Conservation (phyloP, 1,140 invertebrate genomes). For the Cardiocondyla obscurior region DNA sequence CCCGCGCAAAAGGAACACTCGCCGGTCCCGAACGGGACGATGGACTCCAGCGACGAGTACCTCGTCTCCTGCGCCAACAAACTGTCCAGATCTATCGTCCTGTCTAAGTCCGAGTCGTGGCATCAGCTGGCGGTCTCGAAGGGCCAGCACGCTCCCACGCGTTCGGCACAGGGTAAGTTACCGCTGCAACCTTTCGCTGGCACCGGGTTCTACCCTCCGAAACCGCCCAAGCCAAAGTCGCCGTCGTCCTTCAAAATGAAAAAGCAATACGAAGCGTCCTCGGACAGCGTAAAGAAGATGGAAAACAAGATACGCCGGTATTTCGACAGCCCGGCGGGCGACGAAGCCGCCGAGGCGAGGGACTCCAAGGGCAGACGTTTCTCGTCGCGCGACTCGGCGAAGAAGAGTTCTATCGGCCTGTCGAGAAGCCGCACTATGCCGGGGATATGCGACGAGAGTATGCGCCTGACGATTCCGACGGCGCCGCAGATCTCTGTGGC, state of each 20-base stretch:
- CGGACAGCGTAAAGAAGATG: constrained; percentile 89
- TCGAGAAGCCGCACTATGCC: constrained; percentile 90
- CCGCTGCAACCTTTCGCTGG: background rate
- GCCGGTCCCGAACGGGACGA: constrained; percentile 63
- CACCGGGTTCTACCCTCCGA: constrained; percentile 72
- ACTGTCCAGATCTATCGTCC: constrained; percentile 79
- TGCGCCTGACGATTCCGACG: constrained; percentile 70
- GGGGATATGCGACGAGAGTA: constrained; percentile 86
- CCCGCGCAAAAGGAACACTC: constrained; percentile 60
- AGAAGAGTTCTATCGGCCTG: constrained; percentile 77
- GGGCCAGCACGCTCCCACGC: constrained; percentile 69
- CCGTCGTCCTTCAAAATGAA: constrained; percentile 86
- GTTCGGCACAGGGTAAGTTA: background rate
- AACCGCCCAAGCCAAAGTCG: constrained; percentile 88
- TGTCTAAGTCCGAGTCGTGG: constrained; percentile 93
- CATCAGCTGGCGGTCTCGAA: constrained; percentile 85
- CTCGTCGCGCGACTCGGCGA: constrained; percentile 39
- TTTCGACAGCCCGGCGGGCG: constrained; percentile 82
- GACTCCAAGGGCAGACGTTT: constrained; percentile 65
- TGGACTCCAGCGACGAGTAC: constrained; percentile 82
- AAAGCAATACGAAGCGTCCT: constrained; percentile 90
- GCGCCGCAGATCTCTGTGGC: constrained; percentile 22
- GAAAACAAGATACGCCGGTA: constrained; percentile 92
- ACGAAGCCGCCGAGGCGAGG: constrained; percentile 55
- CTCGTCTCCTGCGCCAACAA: constrained; percentile 77